Conservation (phyloP, 2,113 vertebrate genomes). For the Megaleporinus macrocephalus region DNA sequence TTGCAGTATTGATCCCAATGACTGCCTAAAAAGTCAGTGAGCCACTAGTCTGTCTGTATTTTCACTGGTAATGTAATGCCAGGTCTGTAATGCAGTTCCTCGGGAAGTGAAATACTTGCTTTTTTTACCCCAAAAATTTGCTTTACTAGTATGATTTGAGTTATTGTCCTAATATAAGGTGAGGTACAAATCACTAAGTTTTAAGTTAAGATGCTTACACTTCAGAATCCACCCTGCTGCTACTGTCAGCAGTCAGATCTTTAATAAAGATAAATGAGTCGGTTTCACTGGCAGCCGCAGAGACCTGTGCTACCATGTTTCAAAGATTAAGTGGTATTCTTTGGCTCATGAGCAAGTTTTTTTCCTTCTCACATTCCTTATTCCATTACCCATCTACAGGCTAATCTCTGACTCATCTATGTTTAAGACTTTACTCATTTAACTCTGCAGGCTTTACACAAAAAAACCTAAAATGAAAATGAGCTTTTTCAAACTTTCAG, state of each 20-base stretch:
- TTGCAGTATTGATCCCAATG: no score
- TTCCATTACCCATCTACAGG: background rate
- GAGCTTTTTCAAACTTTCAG: no score
- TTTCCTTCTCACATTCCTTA: background rate
- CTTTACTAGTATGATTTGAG: background rate
- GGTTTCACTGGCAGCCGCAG: background rate
- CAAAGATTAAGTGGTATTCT: background rate
- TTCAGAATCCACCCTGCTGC: background rate
- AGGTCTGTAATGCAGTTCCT: background rate
- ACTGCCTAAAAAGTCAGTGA: no score
- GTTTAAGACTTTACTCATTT: background rate
- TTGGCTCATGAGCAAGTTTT: background rate
- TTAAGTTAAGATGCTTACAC: background rate
- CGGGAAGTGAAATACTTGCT: background rate
- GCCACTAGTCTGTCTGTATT: background rate
- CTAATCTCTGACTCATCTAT: background rate
- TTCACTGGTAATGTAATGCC: background rate
- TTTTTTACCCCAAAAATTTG: background rate
- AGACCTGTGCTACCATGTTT: background rate
- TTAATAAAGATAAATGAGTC: slow-evolving; percentile 2
- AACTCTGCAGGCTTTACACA: no score
- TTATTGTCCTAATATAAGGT: background rate
- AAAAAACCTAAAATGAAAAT: no score
- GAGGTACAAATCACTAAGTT: background rate
- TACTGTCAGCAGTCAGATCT: background rate